Evolutionary conservation across 1,140 invertebrate genomes (phyloP).

Genomic region (Aphis craccivora): DNA sequence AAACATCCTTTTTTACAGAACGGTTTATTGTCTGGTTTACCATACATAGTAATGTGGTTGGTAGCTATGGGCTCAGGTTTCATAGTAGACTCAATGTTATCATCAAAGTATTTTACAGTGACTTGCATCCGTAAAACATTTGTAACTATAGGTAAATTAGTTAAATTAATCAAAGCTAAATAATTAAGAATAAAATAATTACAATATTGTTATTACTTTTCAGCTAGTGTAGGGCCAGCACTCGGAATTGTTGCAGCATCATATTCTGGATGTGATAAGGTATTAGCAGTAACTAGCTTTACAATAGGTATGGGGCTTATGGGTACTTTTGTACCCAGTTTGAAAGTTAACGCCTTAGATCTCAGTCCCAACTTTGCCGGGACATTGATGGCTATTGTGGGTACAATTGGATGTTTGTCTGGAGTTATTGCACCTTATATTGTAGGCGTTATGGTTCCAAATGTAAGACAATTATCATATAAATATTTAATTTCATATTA

Average conservation of each 20-base stretch:
- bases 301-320: conserved; percentile 76
- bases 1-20: conserved; percentile 64
- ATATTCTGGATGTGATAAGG: conserved; percentile 77
- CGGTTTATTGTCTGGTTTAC: conserved; percentile 69
- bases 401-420: conserved; percentile 81
- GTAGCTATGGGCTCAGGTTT: conserved; percentile 69
- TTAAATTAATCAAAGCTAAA: neutral
- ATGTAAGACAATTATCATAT: conserved; percentile 67
- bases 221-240: conserved; percentile 69
- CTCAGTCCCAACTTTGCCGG: conserved; percentile 84
- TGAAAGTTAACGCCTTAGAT: conserved; percentile 83
- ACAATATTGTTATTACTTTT: neutral
- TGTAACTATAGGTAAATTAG: conserved; percentile 69
- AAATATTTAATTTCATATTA: neutral
- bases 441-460: conserved; percentile 77
- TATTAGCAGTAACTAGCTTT: conserved; percentile 72
- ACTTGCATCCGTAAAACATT: conserved; percentile 76
- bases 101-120: conserved; percentile 67
- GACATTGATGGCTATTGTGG: conserved; percentile 82
- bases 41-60: conserved; percentile 73
- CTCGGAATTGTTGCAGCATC: conserved; percentile 81
- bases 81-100: conserved; percentile 72
- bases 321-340: conserved; percentile 78
- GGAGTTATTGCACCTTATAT: conserved; percentile 81
- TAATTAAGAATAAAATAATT: neutral